Conservation (phyloP, 2,113 vertebrate genomes). For the Oplegnathus fasciatus region DNA sequence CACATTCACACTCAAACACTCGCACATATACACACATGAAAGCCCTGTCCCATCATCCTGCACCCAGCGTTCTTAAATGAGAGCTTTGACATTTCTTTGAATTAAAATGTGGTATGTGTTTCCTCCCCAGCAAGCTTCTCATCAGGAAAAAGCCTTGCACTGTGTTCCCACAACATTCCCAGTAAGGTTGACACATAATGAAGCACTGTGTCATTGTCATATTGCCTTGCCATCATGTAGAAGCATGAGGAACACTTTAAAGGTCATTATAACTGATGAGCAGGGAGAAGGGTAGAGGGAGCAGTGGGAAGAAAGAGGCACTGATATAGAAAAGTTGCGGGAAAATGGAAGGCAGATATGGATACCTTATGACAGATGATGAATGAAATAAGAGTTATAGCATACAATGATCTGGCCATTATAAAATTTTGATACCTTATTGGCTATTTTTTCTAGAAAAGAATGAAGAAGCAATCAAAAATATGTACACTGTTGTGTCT, state of each 20-base stretch:
- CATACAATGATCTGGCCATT: slow-evolving; percentile 26
- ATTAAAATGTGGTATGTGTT: slow-evolving; percentile 38
- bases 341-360: slow-evolving; percentile 44
- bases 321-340: slow-evolving; percentile 44
- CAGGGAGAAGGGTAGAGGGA: slow-evolving; percentile 10
- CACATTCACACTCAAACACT: slow-evolving; percentile 30
- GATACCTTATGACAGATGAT: slow-evolving; percentile 31
- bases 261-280: slow-evolving; percentile 71
- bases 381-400: slow-evolving; percentile 21
- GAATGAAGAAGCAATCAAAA: slow-evolving; percentile 43
- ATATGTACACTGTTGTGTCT: slow-evolving; percentile 40
- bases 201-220: slow-evolving; percentile 72
- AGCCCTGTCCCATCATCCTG: slow-evolving; percentile 46
- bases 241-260: slow-evolving; percentile 60
- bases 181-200: slow-evolving; percentile 68
- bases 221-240: slow-evolving; percentile 57
- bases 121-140: slow-evolving; percentile 37
- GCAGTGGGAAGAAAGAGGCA: slow-evolving; percentile 52
- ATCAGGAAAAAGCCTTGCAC: slow-evolving; percentile 26
- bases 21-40: slow-evolving; percentile 20
- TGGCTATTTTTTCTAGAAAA: slow-evolving; percentile 40
- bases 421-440: slow-evolving; percentile 35
- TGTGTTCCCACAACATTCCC: slow-evolving; percentile 58
- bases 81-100: slow-evolving; percentile 53
- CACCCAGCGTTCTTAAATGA: slow-evolving; percentile 42